phyloP scores from a whole-genome alignment of 2,113 vertebrate genomes.

The Corythornis vintsioides region DNA sequence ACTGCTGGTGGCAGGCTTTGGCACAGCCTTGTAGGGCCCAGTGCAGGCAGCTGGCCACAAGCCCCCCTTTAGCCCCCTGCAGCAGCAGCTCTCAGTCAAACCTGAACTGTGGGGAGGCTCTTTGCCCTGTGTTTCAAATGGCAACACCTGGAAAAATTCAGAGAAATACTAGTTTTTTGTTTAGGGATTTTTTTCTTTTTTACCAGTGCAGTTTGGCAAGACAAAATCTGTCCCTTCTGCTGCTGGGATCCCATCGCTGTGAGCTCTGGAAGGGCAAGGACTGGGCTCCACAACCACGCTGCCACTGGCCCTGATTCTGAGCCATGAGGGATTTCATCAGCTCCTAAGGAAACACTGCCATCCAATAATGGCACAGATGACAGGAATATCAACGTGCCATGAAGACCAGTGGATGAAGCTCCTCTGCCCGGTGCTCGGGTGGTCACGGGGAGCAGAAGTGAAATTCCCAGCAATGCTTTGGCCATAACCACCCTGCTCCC shows the following conservation, averaged over 20 bases:
- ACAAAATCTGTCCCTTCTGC: background rate
- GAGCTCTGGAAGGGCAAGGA: background rate
- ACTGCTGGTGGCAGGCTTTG: background rate
- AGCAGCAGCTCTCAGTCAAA: background rate
- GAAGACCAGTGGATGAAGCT: background rate
- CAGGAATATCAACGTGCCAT: background rate
- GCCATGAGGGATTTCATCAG: fast-evolving
- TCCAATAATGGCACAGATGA: background rate
- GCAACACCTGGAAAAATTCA: background rate
- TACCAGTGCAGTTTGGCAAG: background rate
- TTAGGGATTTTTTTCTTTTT: background rate
- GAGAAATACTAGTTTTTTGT: background rate
- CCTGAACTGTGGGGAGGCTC: background rate
- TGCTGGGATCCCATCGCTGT: fast-evolving
- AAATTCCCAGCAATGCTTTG: background rate
- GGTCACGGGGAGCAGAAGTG: background rate
- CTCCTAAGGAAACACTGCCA: background rate
- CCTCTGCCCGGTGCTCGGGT: background rate
- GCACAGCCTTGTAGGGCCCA: background rate
- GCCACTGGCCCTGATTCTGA: background rate
- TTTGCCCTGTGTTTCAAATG: background rate
- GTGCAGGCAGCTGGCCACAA: background rate
- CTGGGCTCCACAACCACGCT: fast-evolving
- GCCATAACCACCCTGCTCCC: background rate
- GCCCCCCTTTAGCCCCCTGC: background rate